Percentiles rank a stretch among this genome's conserved stretches.
Conservation (phyloP, 1,140 invertebrate genomes). For the Sitophilus oryzae region DNA sequence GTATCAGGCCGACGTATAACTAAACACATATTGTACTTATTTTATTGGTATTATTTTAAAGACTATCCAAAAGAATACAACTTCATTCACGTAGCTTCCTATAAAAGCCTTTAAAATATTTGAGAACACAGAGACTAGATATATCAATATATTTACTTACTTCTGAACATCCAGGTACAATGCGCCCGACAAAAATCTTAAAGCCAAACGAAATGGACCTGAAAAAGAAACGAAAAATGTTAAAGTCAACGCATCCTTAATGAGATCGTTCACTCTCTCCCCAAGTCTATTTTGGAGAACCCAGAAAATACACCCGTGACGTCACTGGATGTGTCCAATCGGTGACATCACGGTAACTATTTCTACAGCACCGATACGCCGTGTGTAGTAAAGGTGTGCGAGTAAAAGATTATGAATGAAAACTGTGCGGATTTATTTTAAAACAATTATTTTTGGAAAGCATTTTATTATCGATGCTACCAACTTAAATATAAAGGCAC, state of each 20-base stretch:
- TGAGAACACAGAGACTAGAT: too few species aligned
- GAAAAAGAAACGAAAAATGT: not conserved
- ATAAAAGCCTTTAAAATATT: too few species aligned
- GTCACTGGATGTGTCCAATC: not conserved
- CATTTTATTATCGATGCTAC: slow-evolving; percentile 26
- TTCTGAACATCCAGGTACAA: too few species aligned
- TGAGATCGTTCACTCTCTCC: not conserved
- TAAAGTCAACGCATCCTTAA: not conserved
- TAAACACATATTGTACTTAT: too few species aligned
- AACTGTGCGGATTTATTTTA: slow-evolving; percentile 25
- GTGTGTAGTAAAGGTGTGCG: slow-evolving; percentile 23
- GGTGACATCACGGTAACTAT: slow-evolving; percentile 4
- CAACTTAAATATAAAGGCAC: slow-evolving; percentile 19
- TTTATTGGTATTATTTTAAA: too few species aligned
- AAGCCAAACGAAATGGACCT: slow-evolving; percentile 8
- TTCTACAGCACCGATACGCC: slow-evolving; percentile 19
- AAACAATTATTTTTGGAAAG: slow-evolving; percentile 27
- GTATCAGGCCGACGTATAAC: too few species aligned
- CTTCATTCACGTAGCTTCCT: too few species aligned
- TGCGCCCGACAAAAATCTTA: too few species aligned
- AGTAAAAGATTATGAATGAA: slow-evolving; percentile 25
- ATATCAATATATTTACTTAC: too few species aligned
- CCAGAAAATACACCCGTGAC: not conserved
- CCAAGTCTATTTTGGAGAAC: not conserved
- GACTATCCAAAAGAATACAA: too few species aligned